A percentile compares a stretch with the other conserved stretches of the same genome.
Evolutionary conservation across 2,797 vertebrate species (phyloP).

Genomic region (Artibeus lituratus): DNA sequence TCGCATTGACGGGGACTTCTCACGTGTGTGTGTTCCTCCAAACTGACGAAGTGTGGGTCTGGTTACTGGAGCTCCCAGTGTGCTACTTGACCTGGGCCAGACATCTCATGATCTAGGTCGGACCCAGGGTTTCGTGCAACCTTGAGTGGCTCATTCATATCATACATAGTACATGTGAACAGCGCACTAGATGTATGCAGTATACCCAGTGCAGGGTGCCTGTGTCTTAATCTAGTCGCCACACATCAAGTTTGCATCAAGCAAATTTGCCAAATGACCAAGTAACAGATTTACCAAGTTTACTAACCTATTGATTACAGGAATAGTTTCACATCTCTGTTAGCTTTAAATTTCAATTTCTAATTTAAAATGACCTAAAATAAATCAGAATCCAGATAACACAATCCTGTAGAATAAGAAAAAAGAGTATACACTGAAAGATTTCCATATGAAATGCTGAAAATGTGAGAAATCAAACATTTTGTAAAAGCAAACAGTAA

Average conservation of each 20-base stretch:
- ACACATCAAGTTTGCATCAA: not conserved
- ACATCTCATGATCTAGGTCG: not conserved
- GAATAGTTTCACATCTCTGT: conserved; percentile 15
- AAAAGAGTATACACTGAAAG: not conserved
- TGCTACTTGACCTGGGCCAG: not conserved
- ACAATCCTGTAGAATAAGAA: not conserved
- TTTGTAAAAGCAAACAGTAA: not conserved
- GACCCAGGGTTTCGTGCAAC: not conserved
- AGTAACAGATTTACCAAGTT: not conserved
- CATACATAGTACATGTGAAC: not conserved
- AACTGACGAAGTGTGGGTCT: not conserved
- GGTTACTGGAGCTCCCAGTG: not conserved
- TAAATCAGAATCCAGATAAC: conserved; percentile 12
- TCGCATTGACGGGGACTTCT: not conserved
- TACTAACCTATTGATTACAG: not conserved
- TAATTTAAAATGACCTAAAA: not conserved
- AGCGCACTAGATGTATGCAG: not conserved
- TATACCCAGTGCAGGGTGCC: accelerated
- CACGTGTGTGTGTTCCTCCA: not conserved
- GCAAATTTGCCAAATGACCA: not conserved
- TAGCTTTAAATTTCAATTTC: conserved; percentile 10
- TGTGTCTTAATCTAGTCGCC: not conserved
- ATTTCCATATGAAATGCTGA: not conserved
- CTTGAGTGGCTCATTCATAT: not conserved
- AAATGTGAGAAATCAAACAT: conserved; percentile 6